These are phyloP conservation scores for Isoperla grammatica DNA, from an alignment of 2,888 invertebrate species.

Conservation along the genomic window DNA sequence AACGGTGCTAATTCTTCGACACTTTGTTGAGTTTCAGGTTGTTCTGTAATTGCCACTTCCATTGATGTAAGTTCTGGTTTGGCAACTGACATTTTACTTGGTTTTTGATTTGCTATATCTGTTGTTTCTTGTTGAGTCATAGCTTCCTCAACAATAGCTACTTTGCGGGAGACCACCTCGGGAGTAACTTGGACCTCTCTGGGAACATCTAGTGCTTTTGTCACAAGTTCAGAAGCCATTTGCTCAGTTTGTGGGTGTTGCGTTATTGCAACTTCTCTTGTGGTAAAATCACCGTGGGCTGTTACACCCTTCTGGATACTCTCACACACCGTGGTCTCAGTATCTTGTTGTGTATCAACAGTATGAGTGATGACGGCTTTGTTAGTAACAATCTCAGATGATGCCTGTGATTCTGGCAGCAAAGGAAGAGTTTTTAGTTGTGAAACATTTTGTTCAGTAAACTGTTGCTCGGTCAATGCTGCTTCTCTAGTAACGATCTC, in stretches of 20 bases:
- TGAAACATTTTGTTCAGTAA: slow-evolving; percentile 5
- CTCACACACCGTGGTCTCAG: neutral
- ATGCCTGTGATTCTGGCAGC: slow-evolving; percentile 15
- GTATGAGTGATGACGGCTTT: slow-evolving; percentile 20
- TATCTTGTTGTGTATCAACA: slow-evolving; percentile 1
- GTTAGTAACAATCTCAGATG: slow-evolving; percentile 3
- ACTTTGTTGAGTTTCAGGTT: slow-evolving; percentile 1
- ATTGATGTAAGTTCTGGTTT: slow-evolving; percentile 16
- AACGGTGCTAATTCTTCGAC: neutral
- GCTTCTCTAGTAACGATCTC: slow-evolving; percentile 13
- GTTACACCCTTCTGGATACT: neutral
- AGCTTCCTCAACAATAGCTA: slow-evolving; percentile 18
- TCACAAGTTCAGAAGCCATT: neutral
- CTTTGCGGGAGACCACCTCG: slow-evolving; percentile 18
- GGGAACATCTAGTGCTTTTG: slow-evolving; percentile 8
- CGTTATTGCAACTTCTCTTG: slow-evolving; percentile 18
- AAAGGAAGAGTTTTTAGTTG: neutral
- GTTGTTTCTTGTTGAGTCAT: slow-evolving; percentile 9
- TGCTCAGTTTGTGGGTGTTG: slow-evolving; percentile 17
- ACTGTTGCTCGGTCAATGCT: slow-evolving; percentile 6
- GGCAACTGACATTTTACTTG: slow-evolving; percentile 8
- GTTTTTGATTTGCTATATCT: neutral
- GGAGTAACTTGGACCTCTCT: slow-evolving; percentile 18
- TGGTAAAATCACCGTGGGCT: slow-evolving; percentile 2
- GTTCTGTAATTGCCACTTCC: slow-evolving; percentile 14